A percentile compares a stretch with the other conserved stretches of the same genome.
phyloP scores from a whole-genome alignment of 2,888 invertebrate species.

The Labia minor region DNA sequence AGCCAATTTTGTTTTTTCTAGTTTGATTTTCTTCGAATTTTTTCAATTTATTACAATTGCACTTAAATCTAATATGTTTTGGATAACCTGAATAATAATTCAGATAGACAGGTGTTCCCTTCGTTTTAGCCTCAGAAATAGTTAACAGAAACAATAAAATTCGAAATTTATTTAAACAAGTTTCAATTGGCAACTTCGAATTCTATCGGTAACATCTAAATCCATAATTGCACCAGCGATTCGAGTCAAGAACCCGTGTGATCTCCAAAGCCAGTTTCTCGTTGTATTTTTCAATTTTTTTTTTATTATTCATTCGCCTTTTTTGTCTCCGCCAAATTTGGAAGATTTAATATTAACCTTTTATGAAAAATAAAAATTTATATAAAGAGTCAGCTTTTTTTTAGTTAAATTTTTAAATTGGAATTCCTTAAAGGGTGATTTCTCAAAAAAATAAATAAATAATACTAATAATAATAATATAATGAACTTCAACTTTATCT shows the following conservation, averaged over 20 bases:
- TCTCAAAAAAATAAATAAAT: background rate
- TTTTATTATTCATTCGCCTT: background rate
- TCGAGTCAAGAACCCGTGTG: background rate
- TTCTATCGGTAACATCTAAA: constrained; percentile 13
- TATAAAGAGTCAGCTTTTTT: background rate
- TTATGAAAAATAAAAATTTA: constrained; percentile 5
- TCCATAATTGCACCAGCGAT: background rate
- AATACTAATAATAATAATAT: too few relatives aligned
- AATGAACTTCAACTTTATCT: background rate
- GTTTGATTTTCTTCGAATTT: too few relatives aligned
- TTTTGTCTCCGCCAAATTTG: background rate
- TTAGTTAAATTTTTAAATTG: background rate
- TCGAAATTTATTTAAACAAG: background rate
- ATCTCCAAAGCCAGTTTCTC: background rate
- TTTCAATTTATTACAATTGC: background rate
- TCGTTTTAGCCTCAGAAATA: background rate
- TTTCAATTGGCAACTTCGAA: background rate
- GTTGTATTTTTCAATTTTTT: too few relatives aligned
- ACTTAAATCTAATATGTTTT: background rate
- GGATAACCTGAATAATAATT: background rate
- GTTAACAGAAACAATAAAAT: background rate
- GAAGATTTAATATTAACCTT: constrained; percentile 1
- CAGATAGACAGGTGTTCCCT: background rate
- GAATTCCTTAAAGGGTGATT: background rate
- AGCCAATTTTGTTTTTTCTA: too few relatives aligned